Base-by-base conservation (phyloP, 2,888 invertebrate genomes). In the Parnassius mnemosyne region DNA sequence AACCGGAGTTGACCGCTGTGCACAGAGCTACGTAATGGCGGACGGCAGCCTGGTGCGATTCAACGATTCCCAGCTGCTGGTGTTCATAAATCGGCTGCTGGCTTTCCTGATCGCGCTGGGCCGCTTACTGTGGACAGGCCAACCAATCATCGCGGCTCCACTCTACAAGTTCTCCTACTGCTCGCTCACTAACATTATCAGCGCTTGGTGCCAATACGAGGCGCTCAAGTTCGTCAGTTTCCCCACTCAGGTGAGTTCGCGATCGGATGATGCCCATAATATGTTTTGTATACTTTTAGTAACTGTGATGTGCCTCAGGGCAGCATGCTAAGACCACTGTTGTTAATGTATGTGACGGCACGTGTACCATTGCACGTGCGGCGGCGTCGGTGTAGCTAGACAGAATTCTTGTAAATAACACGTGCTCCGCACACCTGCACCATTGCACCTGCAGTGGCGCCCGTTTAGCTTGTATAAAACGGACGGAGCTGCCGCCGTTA, bases 121-220 rank as follows among this genome's bases (percentile, higher is more conserved):
- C 10, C 94, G 96, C 69, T 89, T 97, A 63, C 61, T 70, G 42
- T 74, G 74, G 56, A 82, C 89, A 51, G 87, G 93, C n/a, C 94
- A 94, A 65, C 93, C 94, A 0, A 91, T 95, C 13, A 95, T 96
- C 75, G 94, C 94, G 34, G 96, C 97, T 60, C 99, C 99, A 0
- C 92, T 98, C 11, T 98, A 97, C 87, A 97, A 98, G 89, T 99
- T 98, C 87, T 96, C 96, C 0, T 99, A 95, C 91, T 98, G 98
- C 79, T 97, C 99, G 3, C 95, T 99, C 76, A 98, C 98, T 13
- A 99, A 99, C 85, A 97, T 99, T 68, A 94, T 99, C 93, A 98
- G 98, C 81, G 98, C 98, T 55, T 99, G 99, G 99, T 99, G 98
- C 86, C 99, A 99, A 87, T 99, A 99, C 83, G 99, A 99, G 89